phyloP scores from a whole-genome alignment of 2,113 vertebrate species.

The Phyllostomus hastatus region DNA sequence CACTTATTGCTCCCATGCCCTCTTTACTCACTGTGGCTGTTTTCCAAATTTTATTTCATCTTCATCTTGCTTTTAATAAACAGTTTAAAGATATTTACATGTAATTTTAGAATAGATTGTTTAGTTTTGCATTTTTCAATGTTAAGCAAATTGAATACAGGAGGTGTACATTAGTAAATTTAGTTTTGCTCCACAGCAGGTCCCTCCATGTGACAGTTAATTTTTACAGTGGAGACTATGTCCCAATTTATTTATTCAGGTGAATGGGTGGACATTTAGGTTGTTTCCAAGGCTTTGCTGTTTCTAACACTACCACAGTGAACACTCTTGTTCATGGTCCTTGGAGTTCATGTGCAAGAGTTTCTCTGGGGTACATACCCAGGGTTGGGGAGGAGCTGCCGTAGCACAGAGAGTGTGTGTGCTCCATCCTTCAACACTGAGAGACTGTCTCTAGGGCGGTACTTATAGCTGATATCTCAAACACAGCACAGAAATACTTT shows the following conservation, averaged over 20 bases:
- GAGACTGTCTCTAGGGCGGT: not conserved
- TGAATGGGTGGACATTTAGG: not conserved
- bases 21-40: not conserved
- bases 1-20: not conserved
- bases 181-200: not conserved
- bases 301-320: not conserved
- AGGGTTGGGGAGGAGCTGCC: too few relatives aligned
- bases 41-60: not conserved
- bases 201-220: not conserved
- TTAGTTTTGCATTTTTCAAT: not conserved
- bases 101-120: not conserved
- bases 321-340: not conserved
- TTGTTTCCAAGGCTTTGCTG: not conserved
- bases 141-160: not conserved
- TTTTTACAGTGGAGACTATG: not conserved
- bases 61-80: not conserved
- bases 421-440: not conserved
- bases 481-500: not conserved
- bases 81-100: not conserved
- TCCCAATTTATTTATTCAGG: not conserved
- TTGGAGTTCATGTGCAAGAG: not conserved
- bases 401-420: too few relatives aligned
- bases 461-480: not conserved
- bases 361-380: not conserved
- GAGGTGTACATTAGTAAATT: not conserved